Base-by-base conservation (phyloP, 2,797 vertebrate species). In the Gadopsis bispinosus region DNA sequence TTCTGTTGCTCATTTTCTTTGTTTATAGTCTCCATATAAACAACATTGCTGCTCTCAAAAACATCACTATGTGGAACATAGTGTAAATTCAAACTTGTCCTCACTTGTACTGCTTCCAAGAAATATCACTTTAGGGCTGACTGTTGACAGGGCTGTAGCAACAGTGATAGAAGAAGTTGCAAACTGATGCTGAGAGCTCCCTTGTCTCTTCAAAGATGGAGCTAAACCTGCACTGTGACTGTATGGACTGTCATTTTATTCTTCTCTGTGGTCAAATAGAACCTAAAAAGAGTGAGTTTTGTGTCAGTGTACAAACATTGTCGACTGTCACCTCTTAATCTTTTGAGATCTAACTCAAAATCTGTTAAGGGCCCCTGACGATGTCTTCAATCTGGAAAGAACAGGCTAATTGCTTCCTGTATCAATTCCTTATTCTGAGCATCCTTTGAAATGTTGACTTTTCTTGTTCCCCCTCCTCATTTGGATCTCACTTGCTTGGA, bases 371-470 rank as follows among this genome's bases (percentile, higher is more conserved):
- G 22, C 13, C 72, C 80, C 0, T 55, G 19, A 69, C n/a, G 2
- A 26, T 26, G 76, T 65, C 39, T 72, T 13, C 67, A 72, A 76
- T 29, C n/a, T 53, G 54, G 56, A 48, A 76, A 83, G 35, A 80
- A 84, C 5, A 76, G 35, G 22, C 11, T 3, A 33, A 16, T 5
- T 29, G 59, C 59, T 26, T 61, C 11, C 19, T 69, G 26, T 29
- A 65, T 80, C 17, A 79, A 56, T n/a, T 79, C 55, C 20, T 8
- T 26, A 1, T 26, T 26, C 26, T 26, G 26, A 26, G 26, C 26
- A 26, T 26, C 26, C 26, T 26, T 26, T 26, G 26, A 26, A 26
- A 26, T 26, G 26, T 26, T 26, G 26, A 26, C 26, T 26, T 26
- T 26, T 26, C 26, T 26, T 26, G 26, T 26, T 26, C 26, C 26